Evolutionary conservation across 2,888 invertebrate genomes (phyloP), one percentile per base, ranked within the genome.

Genomic region (Lasioglossum malachurum): DNA sequence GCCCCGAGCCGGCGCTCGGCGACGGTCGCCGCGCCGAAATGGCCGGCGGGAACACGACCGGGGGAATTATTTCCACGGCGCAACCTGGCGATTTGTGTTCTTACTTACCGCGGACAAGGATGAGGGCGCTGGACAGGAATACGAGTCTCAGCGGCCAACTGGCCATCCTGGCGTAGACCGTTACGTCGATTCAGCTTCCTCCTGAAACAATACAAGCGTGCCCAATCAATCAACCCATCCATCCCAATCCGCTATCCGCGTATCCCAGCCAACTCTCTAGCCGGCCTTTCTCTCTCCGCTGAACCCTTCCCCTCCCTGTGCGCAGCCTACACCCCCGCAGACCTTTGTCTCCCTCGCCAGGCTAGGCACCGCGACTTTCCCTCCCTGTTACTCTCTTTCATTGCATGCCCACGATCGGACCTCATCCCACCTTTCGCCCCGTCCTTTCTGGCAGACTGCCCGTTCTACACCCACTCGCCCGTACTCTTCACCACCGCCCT

Each of bases 171-270:
- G 92, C 93, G 94, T 93, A 94, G 94, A 94, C 93, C 94, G 95
- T 95, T 95, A 95, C 95, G 95, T 95, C 94, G 95, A 95, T 95
- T 94, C 95, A 93, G 94, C 94, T 93, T 94, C 93, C 95, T 95
- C 95, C 95, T 95, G 94, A 93, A 95, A 95, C 95, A 94, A 94
- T 93, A 94, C 93, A 93, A 94, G 92, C 94, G 92, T 93, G 90
- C 92, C 93, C 95, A 93, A 95, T 95, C 95, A 95, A 94, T 95
- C 95, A 94, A 94, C 89, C 93, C 92, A 92, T 94, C 93, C 92
- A 92, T 93, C 91, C 91, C 91, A 89, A 91, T 92, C 89, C 91
- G 88, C 91, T 90, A 90, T 90, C 89, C 90, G 74, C 88, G 83
- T 74, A 86, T 87, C 88, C 91, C 87, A 81, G 89, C 89, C 89